Percentiles rank a stretch among this genome's conserved stretches.
Evolutionary conservation across 2,797 vertebrate species (phyloP).

Genomic region (Mionectes olivaceus): DNA sequence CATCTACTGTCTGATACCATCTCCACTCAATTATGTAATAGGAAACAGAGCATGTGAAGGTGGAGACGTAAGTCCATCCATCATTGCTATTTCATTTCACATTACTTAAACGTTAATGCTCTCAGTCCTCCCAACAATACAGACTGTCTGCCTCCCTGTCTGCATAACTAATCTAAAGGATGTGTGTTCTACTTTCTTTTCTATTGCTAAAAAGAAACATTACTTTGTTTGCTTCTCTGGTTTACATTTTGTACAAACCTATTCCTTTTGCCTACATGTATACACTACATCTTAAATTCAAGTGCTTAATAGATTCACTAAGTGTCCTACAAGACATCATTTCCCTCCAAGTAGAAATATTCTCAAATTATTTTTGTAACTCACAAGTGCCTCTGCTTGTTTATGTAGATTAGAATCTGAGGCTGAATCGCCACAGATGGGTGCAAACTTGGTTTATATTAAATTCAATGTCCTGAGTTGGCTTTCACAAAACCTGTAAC

Average conservation of each 20-base stretch:
- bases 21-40: conserved; percentile 8
- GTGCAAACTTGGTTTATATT: not conserved
- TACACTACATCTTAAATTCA: not conserved
- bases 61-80: not conserved
- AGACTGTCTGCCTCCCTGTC: not conserved
- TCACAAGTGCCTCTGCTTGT: not conserved
- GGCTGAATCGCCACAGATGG: not conserved
- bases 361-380: not conserved
- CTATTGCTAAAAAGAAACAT: not conserved
- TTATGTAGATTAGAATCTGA: not conserved
- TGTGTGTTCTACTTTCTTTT: not conserved
- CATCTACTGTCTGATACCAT: not conserved
- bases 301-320: not conserved
- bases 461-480: not conserved
- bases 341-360: not conserved
- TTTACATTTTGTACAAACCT: not conserved
- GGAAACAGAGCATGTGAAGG: not conserved
- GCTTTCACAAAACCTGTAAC: not conserved
- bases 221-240: not conserved
- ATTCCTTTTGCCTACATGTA: not conserved
- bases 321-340: not conserved
- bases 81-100: not conserved
- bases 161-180: not conserved
- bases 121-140: not conserved
- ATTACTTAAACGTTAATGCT: not conserved